Evolutionary conservation across 2,113 vertebrate species (phyloP), one percentile per base, ranked within the genome.

Genomic region (Riparia riparia): DNA sequence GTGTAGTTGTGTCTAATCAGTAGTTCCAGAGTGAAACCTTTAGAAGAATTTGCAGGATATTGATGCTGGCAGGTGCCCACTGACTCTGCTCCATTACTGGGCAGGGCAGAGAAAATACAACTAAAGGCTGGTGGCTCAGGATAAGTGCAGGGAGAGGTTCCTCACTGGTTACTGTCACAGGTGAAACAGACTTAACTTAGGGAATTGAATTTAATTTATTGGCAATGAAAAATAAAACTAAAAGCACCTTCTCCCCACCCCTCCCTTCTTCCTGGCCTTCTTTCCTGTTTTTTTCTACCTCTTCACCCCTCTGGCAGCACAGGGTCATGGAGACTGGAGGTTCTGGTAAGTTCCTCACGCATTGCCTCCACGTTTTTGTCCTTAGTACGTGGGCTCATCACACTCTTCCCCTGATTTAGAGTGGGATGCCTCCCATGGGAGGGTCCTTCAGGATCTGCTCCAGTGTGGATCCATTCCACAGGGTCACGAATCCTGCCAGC

Each of bases 121-220:
- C 1, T 0, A 28, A 50, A 41, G 11, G 17, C 29, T 69, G 0
- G 1, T 49, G 45, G 29, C 19, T 42, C 22, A 14, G 45, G 45
- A 15, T 24, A 34, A 50, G 45, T 15, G 37, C 37, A 50, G 24
- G 45, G 65, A 34, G 37, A 42, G 31, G 31, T 60, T 29, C 54
- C 45, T 82, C 31, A 60, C 19, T 4, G 4, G 6, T 70, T 50
- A 29, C 18, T 60, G 44, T 60, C 37, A 70, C 2, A 2, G 45
- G 45, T 24, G 51, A 70, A 60, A 29, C 14, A 34, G 65, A 19
- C 44, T 39, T 39, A 39, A 17, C 5, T 34, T 50, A 51, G 24
- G 65, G 25, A 60, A 60, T 70, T 82, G 50, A 34, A 12, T 60
- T 50, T 82, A 15, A 12, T 60, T 50, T 82, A 18, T 51, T 34